Conservation (phyloP, 92 coral and sea anemone genomes). For the Palythoa grandiflora region DNA sequence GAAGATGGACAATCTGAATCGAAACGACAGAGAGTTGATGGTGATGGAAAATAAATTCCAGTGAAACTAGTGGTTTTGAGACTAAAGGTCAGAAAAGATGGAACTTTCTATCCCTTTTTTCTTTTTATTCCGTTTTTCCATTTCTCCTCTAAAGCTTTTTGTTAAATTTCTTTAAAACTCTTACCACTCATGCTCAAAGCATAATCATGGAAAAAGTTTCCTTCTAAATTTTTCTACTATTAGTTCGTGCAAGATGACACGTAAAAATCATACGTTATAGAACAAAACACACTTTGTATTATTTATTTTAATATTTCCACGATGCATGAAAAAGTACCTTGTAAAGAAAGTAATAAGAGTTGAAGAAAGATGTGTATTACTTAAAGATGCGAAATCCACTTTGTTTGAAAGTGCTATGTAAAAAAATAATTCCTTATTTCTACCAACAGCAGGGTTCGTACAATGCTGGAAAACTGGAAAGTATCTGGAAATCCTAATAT, state of each 20-base stretch:
- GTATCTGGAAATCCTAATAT: too few species aligned
- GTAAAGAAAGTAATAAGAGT: too few species aligned
- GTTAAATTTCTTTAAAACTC: not conserved
- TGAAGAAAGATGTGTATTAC: too few species aligned
- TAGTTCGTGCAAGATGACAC: conserved; percentile 8
- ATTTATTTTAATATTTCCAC: conserved; percentile 4
- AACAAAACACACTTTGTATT: not conserved
- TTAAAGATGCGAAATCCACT: too few species aligned
- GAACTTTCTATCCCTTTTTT: not conserved
- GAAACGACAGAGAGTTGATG: conserved; percentile 72
- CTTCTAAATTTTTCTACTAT: not conserved
- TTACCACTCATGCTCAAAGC: not conserved
- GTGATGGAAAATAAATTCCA: conserved; percentile 33
- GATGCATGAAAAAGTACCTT: not conserved
- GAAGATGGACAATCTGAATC: conserved; percentile 76
- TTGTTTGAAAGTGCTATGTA: too few species aligned
- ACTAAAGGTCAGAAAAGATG: not conserved
- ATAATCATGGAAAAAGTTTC: not conserved
- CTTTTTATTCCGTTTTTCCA: not conserved
- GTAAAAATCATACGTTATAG: not conserved
- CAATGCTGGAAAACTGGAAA: too few species aligned
- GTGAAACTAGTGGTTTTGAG: not conserved
- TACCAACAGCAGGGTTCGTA: too few species aligned
- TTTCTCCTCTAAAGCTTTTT: not conserved
- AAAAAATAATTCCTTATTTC: too few species aligned